A percentile compares a stretch with the other conserved stretches of the same genome.
Conservation (phyloP, 2,113 vertebrate genomes). For the Ameiurus melas region DNA sequence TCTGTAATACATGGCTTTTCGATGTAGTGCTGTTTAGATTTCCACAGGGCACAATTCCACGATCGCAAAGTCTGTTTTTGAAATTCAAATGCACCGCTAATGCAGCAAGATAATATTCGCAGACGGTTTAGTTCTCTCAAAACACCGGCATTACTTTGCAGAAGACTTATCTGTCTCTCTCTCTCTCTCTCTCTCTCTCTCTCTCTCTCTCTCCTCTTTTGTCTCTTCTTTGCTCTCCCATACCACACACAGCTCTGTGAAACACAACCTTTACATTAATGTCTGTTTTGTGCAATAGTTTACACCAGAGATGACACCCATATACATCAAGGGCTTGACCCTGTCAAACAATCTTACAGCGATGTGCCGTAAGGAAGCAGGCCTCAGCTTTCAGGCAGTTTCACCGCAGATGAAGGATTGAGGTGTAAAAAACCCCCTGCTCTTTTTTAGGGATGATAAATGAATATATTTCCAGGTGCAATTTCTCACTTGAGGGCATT, state of each 20-base stretch:
- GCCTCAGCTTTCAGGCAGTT: background rate
- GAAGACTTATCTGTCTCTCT: background rate
- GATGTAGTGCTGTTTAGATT: background rate
- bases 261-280: background rate
- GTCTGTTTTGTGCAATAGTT: background rate
- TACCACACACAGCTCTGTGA: slow-evolving; percentile 1
- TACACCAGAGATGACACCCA: background rate
- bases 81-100: background rate
- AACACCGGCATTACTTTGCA: background rate
- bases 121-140: background rate
- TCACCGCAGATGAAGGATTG: background rate
- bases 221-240: background rate
- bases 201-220: too few relatives aligned
- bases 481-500: slow-evolving; percentile 35
- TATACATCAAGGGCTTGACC: slow-evolving; percentile 4
- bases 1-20: background rate
- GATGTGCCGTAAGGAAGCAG: background rate
- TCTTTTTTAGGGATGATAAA: slow-evolving; percentile 13
- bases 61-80: background rate
- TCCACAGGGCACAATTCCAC: background rate
- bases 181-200: background rate
- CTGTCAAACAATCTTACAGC: background rate
- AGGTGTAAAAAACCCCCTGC: background rate
- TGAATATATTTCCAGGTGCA: slow-evolving; percentile 14
- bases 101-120: background rate